Evolutionary conservation across 2,113 vertebrate species (phyloP), one percentile per base, ranked within the genome.

Genomic region (Garra rufa): DNA sequence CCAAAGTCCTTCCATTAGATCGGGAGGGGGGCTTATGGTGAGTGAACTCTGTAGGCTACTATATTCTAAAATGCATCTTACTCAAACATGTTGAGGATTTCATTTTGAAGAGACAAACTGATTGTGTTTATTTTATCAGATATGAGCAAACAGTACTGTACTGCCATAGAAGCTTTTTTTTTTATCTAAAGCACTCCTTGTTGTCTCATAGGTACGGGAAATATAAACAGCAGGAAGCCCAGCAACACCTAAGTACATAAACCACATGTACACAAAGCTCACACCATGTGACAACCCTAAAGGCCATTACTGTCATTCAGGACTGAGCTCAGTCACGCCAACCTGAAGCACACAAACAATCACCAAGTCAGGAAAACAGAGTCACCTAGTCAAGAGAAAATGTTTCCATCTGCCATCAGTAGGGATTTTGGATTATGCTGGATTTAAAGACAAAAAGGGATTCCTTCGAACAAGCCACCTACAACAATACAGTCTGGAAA

Each of bases 141-240:
- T 21, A 4, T 41, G 19, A 41, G 1, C 65, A 69, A 21, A 69
- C 9, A 38, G 9, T 41, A 19, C 15, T 67, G 19, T 41, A 2
- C 67, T 41, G 19, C 34, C 41, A 2, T 41, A 11, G 9, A 41
- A 3, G 38, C 19, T 41, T 41, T 30, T 84, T n/a, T 84, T 46
- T 84, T 46, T 69, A 5, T 67, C 44, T 84, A 38, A 69, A 43
- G 55, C 28, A 55, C 6, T 87, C 19, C 28, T 14, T 52, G 76
- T 82, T 78, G 59, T 85, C 6, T 84, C 69, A 48, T 65, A 96
- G 94, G 94, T 90, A 88, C 92, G 88, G 89, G 88, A 91, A 89
- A 92, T 90, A 92, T 92, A 92, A 93, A 92, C 89, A 91, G 83
- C n/a, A 92, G 91, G 90, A 95, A 94, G 88, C 89, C 92, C 85